Evolutionary conservation across 2,797 vertebrate genomes (phyloP).

Genomic region (Rhadinocentrus ornatus): DNA sequence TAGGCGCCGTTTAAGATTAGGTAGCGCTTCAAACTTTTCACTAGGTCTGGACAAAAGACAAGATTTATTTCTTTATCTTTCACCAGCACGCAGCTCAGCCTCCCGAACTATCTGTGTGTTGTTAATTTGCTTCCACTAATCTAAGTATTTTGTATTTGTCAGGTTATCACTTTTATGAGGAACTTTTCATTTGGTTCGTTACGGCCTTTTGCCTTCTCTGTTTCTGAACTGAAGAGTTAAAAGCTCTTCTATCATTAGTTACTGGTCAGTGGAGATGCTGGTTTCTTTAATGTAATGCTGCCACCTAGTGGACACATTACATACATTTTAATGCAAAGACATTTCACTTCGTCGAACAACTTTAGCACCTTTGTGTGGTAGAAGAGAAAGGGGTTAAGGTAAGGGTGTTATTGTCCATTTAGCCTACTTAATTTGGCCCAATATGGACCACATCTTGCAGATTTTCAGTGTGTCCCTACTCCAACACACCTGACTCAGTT

Average conservation of each 20-base stretch:
- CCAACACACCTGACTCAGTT: no score
- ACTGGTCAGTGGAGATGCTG: not conserved
- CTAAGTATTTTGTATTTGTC: no score
- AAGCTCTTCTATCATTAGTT: conserved; percentile 26
- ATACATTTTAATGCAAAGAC: not conserved
- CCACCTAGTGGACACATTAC: conserved; percentile 47
- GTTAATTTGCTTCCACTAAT: not conserved
- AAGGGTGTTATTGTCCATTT: no score
- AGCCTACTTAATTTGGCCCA: no score
- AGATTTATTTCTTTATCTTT: no score
- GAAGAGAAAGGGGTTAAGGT: no score
- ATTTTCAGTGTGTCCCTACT: no score
- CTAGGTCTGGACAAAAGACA: not conserved
- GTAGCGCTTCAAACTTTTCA: not conserved
- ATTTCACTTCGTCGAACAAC: not conserved
- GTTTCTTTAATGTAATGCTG: conserved; percentile 38
- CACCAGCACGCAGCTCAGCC: not conserved
- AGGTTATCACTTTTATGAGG: no score
- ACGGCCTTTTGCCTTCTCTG: not conserved
- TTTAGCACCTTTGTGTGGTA: not conserved
- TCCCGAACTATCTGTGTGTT: not conserved
- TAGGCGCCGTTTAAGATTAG: no score
- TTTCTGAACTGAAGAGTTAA: not conserved
- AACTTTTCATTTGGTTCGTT: not conserved
- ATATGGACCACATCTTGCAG: no score